Conservation (phyloP, 2,113 vertebrate genomes). For the Alces alces region DNA sequence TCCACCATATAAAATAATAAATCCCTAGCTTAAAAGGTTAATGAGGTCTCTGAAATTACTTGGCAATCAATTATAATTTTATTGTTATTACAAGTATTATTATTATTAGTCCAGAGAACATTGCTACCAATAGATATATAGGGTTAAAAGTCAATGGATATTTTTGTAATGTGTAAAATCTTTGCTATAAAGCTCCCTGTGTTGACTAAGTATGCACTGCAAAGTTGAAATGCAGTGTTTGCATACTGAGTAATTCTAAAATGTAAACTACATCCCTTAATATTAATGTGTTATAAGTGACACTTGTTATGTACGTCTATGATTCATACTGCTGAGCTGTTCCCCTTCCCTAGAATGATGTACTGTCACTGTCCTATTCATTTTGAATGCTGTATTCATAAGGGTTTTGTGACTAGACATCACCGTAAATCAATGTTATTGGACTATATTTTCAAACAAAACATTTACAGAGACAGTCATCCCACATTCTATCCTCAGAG, state of each 20-base stretch:
- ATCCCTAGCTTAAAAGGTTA: neutral
- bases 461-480: constrained; percentile 74
- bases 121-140: neutral
- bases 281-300: constrained; percentile 70
- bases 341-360: constrained; percentile 69
- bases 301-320: constrained; percentile 56
- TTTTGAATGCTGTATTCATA: constrained; percentile 76
- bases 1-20: constrained; percentile 41
- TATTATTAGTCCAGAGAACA: neutral
- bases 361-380: constrained; percentile 72
- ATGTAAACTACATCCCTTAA: constrained; percentile 64
- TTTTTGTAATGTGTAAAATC: constrained; percentile 3
- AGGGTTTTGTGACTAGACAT: constrained; percentile 76
- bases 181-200: neutral
- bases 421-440: constrained; percentile 82
- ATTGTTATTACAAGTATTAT: neutral
- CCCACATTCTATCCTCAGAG: constrained; percentile 68
- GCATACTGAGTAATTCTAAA: constrained; percentile 22
- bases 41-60: neutral
- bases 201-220: neutral
- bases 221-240: neutral
- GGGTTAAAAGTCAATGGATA: constrained; percentile 22
- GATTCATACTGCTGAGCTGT: constrained; percentile 64
- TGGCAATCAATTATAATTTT: neutral
- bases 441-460: constrained; percentile 81